These are phyloP conservation scores for Lamprologus tigripictilis DNA, from an alignment of 2,113 vertebrate species.

Conservation along the genomic window DNA sequence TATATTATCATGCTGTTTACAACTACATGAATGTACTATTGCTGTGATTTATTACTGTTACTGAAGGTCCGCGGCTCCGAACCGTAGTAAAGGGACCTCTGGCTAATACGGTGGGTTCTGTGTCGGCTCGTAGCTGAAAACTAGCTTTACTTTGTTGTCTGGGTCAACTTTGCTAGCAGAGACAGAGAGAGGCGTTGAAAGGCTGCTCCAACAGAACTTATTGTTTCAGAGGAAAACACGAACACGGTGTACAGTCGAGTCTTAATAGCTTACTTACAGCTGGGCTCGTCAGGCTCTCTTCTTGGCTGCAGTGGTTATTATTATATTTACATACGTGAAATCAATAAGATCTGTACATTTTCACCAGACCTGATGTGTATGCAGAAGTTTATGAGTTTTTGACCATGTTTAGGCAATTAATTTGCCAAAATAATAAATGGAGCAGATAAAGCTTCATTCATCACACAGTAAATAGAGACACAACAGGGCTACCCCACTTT, in stretches of 20 bases:
- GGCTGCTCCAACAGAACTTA: accelerated
- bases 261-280: accelerated
- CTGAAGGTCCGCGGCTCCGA: accelerated
- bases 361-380: background rate
- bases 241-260: background rate
- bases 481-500: background rate
- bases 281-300: background rate
- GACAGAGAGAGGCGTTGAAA: background rate
- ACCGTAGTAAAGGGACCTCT: background rate
- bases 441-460: background rate
- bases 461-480: background rate
- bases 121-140: accelerated
- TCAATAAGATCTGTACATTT: accelerated
- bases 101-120: accelerated
- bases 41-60: too few relatives aligned
- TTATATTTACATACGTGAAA: background rate
- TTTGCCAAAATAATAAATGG: background rate
- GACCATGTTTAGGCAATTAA: background rate
- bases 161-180: background rate
- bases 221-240: background rate
- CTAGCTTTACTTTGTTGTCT: background rate
- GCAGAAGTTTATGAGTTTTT: background rate
- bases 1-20: too few relatives aligned
- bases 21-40: too few relatives aligned
- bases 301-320: background rate